Conservation (phyloP, 2,797 vertebrate species). For the Pipistrellus nathusii region DNA sequence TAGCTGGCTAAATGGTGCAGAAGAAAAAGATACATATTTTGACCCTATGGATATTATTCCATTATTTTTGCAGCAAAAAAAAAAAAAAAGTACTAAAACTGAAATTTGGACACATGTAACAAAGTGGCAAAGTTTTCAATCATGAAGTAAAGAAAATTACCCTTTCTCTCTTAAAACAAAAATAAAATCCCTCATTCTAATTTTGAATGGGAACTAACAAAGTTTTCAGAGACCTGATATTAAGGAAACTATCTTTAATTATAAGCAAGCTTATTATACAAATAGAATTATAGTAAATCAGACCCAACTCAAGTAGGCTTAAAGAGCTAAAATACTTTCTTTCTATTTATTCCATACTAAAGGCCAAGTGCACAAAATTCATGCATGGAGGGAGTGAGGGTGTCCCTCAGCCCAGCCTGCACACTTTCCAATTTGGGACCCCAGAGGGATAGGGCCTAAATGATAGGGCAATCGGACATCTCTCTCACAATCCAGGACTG, state of each 20-base stretch:
- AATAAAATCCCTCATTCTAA: constrained; percentile 11
- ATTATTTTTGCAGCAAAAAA: neutral
- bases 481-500: too few species aligned
- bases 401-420: too few species aligned
- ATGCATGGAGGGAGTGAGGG: too few species aligned
- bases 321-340: neutral
- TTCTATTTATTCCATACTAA: neutral
- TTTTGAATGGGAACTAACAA: constrained; percentile 14
- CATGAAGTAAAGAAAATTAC: neutral
- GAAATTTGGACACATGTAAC: neutral
- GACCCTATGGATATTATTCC: neutral
- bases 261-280: neutral
- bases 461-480: too few species aligned
- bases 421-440: too few species aligned
- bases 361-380: too few species aligned
- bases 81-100: neutral
- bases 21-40: neutral
- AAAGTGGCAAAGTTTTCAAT: constrained; percentile 1
- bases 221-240: neutral
- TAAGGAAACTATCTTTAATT: constrained; percentile 18
- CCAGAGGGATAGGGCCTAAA: too few species aligned
- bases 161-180: constrained; percentile 20
- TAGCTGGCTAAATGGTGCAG: neutral
- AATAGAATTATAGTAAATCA: neutral
- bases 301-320: neutral